Base-by-base conservation (phyloP, 2,888 invertebrate genomes). In the Furcula furcula region DNA sequence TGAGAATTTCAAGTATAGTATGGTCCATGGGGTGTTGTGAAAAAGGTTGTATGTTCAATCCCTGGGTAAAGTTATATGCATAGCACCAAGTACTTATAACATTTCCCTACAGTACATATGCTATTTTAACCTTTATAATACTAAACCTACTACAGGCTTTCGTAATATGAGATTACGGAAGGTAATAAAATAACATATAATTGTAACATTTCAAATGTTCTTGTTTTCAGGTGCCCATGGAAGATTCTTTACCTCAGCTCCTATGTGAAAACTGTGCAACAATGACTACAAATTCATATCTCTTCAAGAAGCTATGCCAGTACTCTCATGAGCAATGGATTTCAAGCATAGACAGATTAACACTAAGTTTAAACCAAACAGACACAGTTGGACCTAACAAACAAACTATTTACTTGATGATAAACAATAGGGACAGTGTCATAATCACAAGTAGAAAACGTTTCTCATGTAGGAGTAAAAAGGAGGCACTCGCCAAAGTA, bases 261-360 rank as follows among this genome's bases (percentile, higher is more conserved):
- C 29, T 86, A 1, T 86, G 86, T 32, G 38, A 44, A 20, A 60
- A 51, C 22, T 86, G 86, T 56, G 74, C 81, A 2, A 62, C 53
- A 14, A 56, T 61, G 31, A 54, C 69, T 5, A 57, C 65, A 2
- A 77, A 71, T 32, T 65, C 74, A 11, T 85, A 76, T 36, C 37
- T 80, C 4, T 84, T 85, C 31, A 50, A 63, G 40, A 78, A 71
- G 49, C 55, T 81, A 9, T 67, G 60, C 31, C 46, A 65, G 10
- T 59, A 72, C 15, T 76, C 83, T 2, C 46, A 63, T 31, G 48
- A 64, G 0, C 65, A 61, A 31, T 85, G 85, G 84, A 46, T 42
- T 2, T 43, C 61, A 26, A 34, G 62, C 1, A 11, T 82, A 1
- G 40, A 58, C 1, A 56, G 36, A 19, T 29, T 86, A 0, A 43